Conservation (phyloP, 2,888 invertebrate species). For the Embidobia sp. region DNA sequence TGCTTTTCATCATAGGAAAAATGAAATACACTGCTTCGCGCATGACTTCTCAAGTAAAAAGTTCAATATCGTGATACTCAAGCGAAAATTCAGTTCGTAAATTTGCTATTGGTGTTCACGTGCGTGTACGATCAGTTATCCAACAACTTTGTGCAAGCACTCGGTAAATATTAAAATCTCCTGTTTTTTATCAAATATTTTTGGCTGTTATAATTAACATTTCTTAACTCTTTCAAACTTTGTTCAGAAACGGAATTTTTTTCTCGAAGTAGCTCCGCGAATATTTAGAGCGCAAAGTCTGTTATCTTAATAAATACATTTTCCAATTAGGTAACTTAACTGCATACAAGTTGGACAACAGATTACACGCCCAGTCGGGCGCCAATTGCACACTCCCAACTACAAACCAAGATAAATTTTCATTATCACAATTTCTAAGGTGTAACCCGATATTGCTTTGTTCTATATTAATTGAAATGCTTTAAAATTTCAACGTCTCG, state of each 20-base stretch:
- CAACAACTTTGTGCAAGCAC: slow-evolving; percentile 3
- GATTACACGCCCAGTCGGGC: slow-evolving; percentile 34
- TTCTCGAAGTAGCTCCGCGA: background rate
- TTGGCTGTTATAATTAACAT: background rate
- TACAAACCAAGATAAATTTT: slow-evolving; percentile 44
- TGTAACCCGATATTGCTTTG: slow-evolving; percentile 14
- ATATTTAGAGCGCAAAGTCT: background rate
- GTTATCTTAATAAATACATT: slow-evolving; percentile 26
- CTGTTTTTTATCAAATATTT: background rate
- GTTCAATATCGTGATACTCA: slow-evolving; percentile 29
- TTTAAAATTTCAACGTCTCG: slow-evolving; percentile 2
- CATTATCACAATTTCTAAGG: slow-evolving; percentile 29
- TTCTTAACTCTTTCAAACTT: background rate
- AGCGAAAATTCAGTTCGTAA: slow-evolving; percentile 29
- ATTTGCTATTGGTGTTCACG: slow-evolving; percentile 19
- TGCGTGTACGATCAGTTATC: slow-evolving; percentile 20
- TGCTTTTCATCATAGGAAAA: slow-evolving; percentile 7
- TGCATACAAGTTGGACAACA: slow-evolving; percentile 24
- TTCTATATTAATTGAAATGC: slow-evolving; percentile 10
- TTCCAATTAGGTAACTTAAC: slow-evolving; percentile 31
- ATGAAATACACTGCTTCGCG: slow-evolving; percentile 10
- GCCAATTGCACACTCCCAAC: slow-evolving; percentile 42
- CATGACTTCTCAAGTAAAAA: slow-evolving; percentile 21
- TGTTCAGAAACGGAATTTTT: background rate
- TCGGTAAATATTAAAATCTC: slow-evolving; percentile 8